Percentiles rank a stretch among this genome's conserved stretches.
Evolutionary conservation across 2,113 vertebrate species (phyloP).

Genomic region (Tauraco erythrolophus): DNA sequence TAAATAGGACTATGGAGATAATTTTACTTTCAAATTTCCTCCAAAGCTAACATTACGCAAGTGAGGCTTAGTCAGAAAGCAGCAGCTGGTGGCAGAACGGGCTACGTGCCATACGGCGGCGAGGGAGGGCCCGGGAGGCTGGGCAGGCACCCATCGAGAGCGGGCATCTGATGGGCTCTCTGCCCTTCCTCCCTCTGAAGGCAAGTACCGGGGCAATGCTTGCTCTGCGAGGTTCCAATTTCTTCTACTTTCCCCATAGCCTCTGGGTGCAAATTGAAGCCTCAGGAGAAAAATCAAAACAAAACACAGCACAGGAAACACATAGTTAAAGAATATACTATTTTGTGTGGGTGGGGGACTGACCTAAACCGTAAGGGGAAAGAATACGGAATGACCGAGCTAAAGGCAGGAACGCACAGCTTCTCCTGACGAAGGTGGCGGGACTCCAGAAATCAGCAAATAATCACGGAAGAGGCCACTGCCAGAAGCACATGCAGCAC

Average conservation of each 20-base stretch:
- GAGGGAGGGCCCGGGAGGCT: neutral
- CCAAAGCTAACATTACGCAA: slow-evolving; percentile 50
- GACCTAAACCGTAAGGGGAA: neutral
- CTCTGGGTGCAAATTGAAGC: neutral
- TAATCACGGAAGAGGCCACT: neutral
- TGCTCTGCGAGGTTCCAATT: neutral
- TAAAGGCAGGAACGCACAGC: neutral
- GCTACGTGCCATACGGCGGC: neutral
- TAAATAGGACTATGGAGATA: neutral
- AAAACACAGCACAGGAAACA: neutral
- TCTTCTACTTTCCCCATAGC: neutral
- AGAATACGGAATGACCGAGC: neutral
- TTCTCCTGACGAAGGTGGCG: neutral
- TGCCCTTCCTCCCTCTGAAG: neutral
- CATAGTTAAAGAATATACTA: neutral
- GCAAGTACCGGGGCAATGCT: fast-evolving
- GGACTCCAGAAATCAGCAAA: neutral
- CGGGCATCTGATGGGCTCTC: too few relatives aligned
- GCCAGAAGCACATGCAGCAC: neutral
- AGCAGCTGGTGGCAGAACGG: neutral
- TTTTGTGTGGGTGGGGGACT: neutral
- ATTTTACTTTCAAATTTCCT: slow-evolving; percentile 44
- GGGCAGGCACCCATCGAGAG: neutral
- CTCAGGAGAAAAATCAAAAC: neutral
- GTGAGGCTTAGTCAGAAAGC: neutral